Evolutionary conservation across 2,797 vertebrate genomes (phyloP).

Genomic region (Sebastes hubbsi): DNA sequence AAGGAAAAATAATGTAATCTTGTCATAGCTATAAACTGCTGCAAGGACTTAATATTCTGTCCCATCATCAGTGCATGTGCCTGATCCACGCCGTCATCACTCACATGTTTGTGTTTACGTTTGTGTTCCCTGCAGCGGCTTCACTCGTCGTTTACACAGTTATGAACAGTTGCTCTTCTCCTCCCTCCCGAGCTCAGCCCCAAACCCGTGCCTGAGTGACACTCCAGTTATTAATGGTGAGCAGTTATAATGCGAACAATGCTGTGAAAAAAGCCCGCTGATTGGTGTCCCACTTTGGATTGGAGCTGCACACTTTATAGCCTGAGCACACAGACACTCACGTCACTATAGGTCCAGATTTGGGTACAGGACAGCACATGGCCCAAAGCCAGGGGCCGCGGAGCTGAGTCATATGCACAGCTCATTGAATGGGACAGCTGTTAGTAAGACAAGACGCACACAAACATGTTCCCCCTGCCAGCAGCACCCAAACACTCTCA

Average conservation of each 20-base stretch:
- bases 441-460: slow-evolving; percentile 43
- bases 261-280: slow-evolving; percentile 1
- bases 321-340: neutral
- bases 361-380: slow-evolving; percentile 24
- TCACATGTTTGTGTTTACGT: slow-evolving; percentile 50
- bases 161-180: slow-evolving; percentile 33
- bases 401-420: slow-evolving; percentile 63
- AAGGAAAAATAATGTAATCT: slow-evolving; percentile 43
- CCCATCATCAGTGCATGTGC: neutral
- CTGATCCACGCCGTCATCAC: neutral
- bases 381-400: slow-evolving; percentile 35
- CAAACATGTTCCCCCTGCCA: slow-evolving; percentile 25
- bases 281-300: slow-evolving; percentile 30
- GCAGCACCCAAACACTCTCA: slow-evolving; percentile 45
- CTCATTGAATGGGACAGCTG: slow-evolving; percentile 51
- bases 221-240: slow-evolving; percentile 29
- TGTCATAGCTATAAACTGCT: slow-evolving; percentile 25
- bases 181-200: slow-evolving; percentile 5
- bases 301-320: neutral
- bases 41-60: slow-evolving; percentile 24
- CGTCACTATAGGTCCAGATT: slow-evolving; percentile 39
- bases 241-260: slow-evolving; percentile 31
- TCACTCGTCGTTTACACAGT: slow-evolving; percentile 20
- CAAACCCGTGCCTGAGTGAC: slow-evolving; percentile 14
- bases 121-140: slow-evolving; percentile 1